Evolutionary conservation across 1,140 invertebrate species (phyloP).

Genomic region (Philotrypesis tridentata): DNA sequence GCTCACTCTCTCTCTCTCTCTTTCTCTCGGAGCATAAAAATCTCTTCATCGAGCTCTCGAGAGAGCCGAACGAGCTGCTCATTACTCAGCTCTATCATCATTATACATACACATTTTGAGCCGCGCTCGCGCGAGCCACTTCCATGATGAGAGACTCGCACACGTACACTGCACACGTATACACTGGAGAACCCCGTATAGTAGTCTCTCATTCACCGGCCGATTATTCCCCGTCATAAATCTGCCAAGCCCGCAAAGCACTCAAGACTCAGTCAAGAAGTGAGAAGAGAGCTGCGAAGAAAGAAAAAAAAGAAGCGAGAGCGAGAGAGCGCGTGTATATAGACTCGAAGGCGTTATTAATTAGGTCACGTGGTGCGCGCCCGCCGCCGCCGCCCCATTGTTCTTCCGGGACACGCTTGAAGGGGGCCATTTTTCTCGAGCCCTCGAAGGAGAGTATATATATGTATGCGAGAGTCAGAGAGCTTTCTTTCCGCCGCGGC

Average conservation of each 20-base stretch:
- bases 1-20: too few relatives aligned
- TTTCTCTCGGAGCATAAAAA: neutral
- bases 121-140: too few relatives aligned
- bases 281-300: neutral
- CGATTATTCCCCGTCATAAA: slow-evolving; percentile 59
- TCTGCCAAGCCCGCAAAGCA: slow-evolving; percentile 45
- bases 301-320: neutral
- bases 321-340: neutral
- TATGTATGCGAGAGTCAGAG: neutral
- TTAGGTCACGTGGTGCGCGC: slow-evolving; percentile 53
- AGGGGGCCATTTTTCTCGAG: slow-evolving; percentile 43
- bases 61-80: neutral
- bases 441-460: neutral
- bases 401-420: slow-evolving; percentile 31
- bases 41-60: slow-evolving; percentile 1
- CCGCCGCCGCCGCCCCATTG: slow-evolving; percentile 19
- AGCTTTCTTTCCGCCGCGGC: neutral
- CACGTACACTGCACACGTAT: too few relatives aligned
- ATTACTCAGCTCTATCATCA: slow-evolving; percentile 4
- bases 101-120: neutral
- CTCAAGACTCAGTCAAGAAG: slow-evolving; percentile 41
- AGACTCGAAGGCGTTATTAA: slow-evolving; percentile 53
- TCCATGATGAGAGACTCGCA: neutral
- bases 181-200: too few relatives aligned
- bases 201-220: neutral